These are phyloP conservation scores for Paramacrobiotus metropolitanus DNA, from an alignment of 1,140 invertebrate genomes.

Conservation along the genomic window DNA sequence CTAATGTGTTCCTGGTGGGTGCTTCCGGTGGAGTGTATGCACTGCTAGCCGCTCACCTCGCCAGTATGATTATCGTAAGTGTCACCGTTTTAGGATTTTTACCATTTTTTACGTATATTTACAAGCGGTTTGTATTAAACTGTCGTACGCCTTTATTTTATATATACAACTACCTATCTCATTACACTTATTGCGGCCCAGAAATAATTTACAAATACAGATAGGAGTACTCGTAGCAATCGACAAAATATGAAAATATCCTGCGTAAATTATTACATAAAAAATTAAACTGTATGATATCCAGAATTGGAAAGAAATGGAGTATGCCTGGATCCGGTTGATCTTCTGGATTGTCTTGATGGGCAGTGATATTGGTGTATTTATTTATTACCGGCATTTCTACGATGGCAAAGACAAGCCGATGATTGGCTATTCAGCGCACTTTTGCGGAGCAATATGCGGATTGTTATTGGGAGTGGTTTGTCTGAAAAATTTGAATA, in stretches of 20 bases:
- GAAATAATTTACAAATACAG: too few relatives aligned
- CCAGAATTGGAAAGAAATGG: constrained; percentile 77
- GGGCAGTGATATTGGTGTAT: constrained; percentile 48
- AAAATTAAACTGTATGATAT: too few relatives aligned
- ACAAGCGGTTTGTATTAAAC: too few relatives aligned
- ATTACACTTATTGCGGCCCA: too few relatives aligned
- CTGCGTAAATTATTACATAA: too few relatives aligned
- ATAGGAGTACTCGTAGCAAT: too few relatives aligned
- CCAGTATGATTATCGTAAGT: constrained; percentile 66
- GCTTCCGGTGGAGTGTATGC: constrained; percentile 91
- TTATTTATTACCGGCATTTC: constrained; percentile 51
- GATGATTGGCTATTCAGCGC: constrained; percentile 61
- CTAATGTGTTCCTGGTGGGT: constrained; percentile 59
- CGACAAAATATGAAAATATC: too few relatives aligned
- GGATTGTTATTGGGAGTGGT: constrained; percentile 80
- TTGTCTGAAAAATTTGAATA: constrained; percentile 61
- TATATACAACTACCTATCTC: too few relatives aligned
- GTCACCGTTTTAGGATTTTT: too few relatives aligned
- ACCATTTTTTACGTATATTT: too few relatives aligned
- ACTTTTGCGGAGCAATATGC: constrained; percentile 58
- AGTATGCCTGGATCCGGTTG: constrained; percentile 52
- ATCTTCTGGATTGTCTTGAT: constrained; percentile 48
- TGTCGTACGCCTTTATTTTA: too few relatives aligned
- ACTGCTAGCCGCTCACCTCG: constrained; percentile 74
- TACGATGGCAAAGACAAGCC: constrained; percentile 22